Base-by-base conservation (phyloP, 1,140 invertebrate species). In the Cheumatopsyche charites region DNA sequence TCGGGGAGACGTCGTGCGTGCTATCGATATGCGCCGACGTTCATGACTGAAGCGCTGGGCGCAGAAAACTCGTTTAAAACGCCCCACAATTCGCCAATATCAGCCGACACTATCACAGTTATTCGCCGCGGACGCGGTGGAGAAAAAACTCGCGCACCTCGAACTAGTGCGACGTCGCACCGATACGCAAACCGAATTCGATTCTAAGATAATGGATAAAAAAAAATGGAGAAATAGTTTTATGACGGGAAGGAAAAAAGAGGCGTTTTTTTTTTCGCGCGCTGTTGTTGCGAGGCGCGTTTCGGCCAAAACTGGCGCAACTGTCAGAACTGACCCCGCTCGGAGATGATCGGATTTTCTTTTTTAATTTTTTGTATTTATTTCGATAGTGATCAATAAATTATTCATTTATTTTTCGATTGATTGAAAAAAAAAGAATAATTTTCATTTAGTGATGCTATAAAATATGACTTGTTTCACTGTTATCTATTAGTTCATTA, bases 51-150 rank as follows among this genome's bases (percentile, higher is more conserved):
- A 49, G 13, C 45, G 45, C 4, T 13, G 45, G 45, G 13, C 13
- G 13, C 17, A n/a, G 45, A n/a, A 19, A 49, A 15, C 17, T 19
- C 45, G 17, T 36, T 36, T 36, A 49, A 49, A n/a, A 19, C 45
- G 17, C 45, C 13, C 45, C 13, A 49, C 45, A 49, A 49, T 49
- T 49, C 45, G 45, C 45, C 45, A 49, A 49, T 49, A 19, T 49
- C 45, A 19, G 45, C 45, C 45, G 45, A 36, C 29, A 36, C 29
- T 36, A 36, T 36, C 29, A 36, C 29, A 36, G 29, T 36, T 36
- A 36, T 36, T 36, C 29, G 29, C 29, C 3, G 29, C 29, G 29
- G 29, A 36, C 9, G 7, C 7, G 29, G 29, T 36, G 29, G 29
- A 36, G 9, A 36, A 36, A 36, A 36, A 36, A 36, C 29, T 36